Evolutionary conservation across 2,888 invertebrate genomes (phyloP), one percentile per base, ranked within the genome.

Genomic region (Asteroscopus sphinx): DNA sequence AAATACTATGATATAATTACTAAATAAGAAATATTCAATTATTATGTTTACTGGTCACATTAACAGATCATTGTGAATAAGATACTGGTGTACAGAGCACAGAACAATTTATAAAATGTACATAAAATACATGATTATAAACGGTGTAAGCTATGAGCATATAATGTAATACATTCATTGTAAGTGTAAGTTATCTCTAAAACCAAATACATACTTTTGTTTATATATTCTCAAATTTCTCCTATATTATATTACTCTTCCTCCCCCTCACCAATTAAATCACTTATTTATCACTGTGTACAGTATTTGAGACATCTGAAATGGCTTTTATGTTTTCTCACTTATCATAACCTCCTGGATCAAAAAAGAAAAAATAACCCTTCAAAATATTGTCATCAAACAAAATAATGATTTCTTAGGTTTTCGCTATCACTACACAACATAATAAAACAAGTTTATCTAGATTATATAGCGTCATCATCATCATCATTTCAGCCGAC

Each of bases 121-220:
- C 39, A 54, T 72, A 68, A 61, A 57, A 58, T 55, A 60, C 42
- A 59, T 62, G 41, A 21, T 68, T 60, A 68, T 57, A 76, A 64
- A 63, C 51, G 53, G 48, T 68, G 65, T 73, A 66, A 68, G 73
- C 59, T 66, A 56, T 73, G 73, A 73, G 76, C 73, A 76, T 66
- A 61, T 57, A 46, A 66, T 13, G 36, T 70, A 61, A 66, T 74
- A 66, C 52, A 71, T 70, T 62, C 57, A 66, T 62, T 62, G 46
- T 48, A 57, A 60, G 39, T 45, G 51, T 39, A 51, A 58, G 54
- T 37, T 37, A 61, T 61, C 12, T 61, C 35, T 69, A 65, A 45
- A 73, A 73, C 28, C 37, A 66, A 70, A 53, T 39, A 52, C 30
- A 41, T 36, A 30, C 37, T 55, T 58, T 30, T 41, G 40, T 16